phyloP scores from a whole-genome alignment of 2,797 vertebrate genomes.

The Yasuhikotakia modesta region DNA sequence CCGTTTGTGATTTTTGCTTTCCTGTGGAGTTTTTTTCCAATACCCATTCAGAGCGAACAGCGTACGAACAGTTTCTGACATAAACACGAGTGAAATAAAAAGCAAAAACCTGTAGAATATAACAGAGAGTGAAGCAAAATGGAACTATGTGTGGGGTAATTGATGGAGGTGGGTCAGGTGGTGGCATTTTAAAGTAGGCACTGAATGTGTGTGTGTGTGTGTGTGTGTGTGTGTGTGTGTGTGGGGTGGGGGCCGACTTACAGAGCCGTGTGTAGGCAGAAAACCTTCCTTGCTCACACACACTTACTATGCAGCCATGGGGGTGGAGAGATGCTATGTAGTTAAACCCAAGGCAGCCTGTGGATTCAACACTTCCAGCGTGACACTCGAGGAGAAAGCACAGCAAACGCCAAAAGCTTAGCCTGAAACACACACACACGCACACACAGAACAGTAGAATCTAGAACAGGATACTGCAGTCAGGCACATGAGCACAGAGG shows the following conservation, averaged over 20 bases:
- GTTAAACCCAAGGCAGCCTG: constrained; percentile 66
- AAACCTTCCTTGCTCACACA: constrained; percentile 58
- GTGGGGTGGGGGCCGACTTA: constrained; percentile 48
- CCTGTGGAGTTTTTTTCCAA: too few species aligned
- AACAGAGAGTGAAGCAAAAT: constrained; percentile 9
- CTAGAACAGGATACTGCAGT: constrained; percentile 61
- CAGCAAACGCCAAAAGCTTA: constrained; percentile 54
- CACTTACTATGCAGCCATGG: constrained; percentile 62
- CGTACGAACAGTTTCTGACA: too few species aligned
- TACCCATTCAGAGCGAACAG: too few species aligned
- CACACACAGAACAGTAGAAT: constrained; percentile 53
- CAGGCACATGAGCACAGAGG: constrained; percentile 47
- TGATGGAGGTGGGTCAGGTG: constrained; percentile 54
- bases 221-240: constrained; percentile 32
- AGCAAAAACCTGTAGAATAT: constrained; percentile 48
- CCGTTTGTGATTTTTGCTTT: too few species aligned
- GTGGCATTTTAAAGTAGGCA: constrained; percentile 55
- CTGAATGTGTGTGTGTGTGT: constrained; percentile 42
- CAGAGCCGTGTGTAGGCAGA: constrained; percentile 58
- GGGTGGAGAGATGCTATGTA: constrained; percentile 68
- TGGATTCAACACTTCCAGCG: constrained; percentile 63
- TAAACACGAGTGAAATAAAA: neutral
- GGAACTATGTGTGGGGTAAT: constrained; percentile 43
- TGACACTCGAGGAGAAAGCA: constrained; percentile 56
- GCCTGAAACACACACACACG: constrained; percentile 42